Percentiles rank a stretch among this genome's conserved stretches.
Evolutionary conservation across 2,113 vertebrate species (phyloP).

Genomic region (Eptesicus fuscus): DNA sequence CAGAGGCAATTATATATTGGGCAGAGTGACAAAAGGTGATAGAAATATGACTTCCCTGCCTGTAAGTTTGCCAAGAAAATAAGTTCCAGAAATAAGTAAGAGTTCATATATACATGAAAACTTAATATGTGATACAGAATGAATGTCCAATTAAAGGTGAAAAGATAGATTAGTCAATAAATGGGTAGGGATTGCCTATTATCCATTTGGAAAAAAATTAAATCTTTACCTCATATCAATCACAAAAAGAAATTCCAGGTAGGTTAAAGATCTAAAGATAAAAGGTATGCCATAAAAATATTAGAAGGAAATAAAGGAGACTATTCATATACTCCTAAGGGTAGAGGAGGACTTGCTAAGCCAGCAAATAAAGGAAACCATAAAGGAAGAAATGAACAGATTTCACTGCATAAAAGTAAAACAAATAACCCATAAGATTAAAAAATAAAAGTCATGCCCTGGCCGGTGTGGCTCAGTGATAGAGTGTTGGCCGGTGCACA

Average conservation of each 20-base stretch:
- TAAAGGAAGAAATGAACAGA: not conserved
- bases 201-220: not conserved
- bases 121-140: not conserved
- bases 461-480: too few relatives aligned
- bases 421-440: not conserved
- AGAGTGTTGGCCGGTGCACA: too few relatives aligned
- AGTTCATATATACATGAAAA: not conserved
- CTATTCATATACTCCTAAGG: not conserved
- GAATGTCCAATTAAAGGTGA: not conserved
- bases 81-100: not conserved
- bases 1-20: not conserved
- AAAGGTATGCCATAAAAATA: not conserved
- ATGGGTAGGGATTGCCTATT: not conserved
- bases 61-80: not conserved
- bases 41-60: not conserved
- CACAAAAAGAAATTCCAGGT: slow-evolving; percentile 22
- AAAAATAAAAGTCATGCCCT: not conserved
- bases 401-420: slow-evolving; percentile 13
- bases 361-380: not conserved
- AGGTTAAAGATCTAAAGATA: slow-evolving; percentile 3
- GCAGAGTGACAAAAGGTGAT: not conserved
- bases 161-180: not conserved
- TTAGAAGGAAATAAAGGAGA: not conserved
- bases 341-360: slow-evolving; percentile 1
- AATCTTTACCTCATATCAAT: slow-evolving; percentile 1